Base-by-base conservation (phyloP, 2,113 vertebrate genomes). In the Ailuropoda melanoleuca region DNA sequence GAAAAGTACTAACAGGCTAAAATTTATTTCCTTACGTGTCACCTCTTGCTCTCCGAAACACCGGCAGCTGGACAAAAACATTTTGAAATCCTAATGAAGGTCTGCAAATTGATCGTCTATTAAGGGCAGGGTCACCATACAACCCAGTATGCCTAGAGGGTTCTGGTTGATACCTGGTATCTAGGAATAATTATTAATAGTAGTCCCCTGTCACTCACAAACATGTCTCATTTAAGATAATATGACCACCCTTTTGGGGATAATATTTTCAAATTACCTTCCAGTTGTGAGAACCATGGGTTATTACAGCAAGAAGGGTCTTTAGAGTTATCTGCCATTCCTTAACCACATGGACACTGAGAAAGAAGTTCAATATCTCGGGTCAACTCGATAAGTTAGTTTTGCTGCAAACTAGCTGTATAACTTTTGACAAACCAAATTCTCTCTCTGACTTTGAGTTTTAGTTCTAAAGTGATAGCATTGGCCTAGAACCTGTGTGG, bases 21-120 rank as follows among this genome's bases (percentile, higher is more conserved):
- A 62, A 2, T 56, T 94, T 68, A 94, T 88, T 92, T 96, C 21
- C 21, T 46, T 95, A 90, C 55, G 5, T 92, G 31, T 84, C 83
- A 81, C 11, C 43, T 75, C 21, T 77, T 72, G 34, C 4, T 83
- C 26, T 97, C 26, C 64, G 34, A 66, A 91, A 93, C 85, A 74
- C n/a, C 66, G 13, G 21, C 31, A 96, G 24, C 37, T 66, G 4
- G 12, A 58, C 70, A 66, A 70, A 96, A 68, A 97, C 37, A 23
- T 96, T 80, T 21, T 92, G 43, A 93, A 94, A 88, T 88, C 46
- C 26, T 12, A 88, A 10, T 43, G 83, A 90, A 17, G 14, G 2
- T 70, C 50, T 96, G 5, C 6, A 96, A 95, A 46, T 66, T 21
- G 50, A n/a, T 90, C 24, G 8, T 90, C 39, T 85, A 2, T 62